Base-by-base conservation (phyloP, 2,113 vertebrate genomes). In the Oncorhynchus kisutch region DNA sequence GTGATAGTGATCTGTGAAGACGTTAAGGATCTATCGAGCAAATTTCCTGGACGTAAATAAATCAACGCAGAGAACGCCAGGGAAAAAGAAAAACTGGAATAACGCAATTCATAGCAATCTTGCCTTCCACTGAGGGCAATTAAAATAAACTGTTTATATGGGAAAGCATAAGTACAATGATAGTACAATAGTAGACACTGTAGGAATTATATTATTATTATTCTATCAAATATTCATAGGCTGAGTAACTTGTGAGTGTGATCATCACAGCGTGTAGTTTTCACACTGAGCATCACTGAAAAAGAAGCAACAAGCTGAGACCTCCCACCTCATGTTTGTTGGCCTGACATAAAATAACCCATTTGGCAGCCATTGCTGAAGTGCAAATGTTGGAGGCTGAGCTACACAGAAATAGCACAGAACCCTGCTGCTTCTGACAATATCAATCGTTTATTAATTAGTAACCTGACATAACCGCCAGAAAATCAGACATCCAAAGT, bases 51-150 rank as follows among this genome's bases (percentile, higher is more conserved):
- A 78, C 70, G 24, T 13, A 70, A 83, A 77, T 82, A 73, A 88
- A 71, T 77, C 71, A 81, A 85, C 70, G 70, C 13, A 22, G 16
- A 89, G 76, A 68, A 87, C 74, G 84, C 81, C 49, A 84, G 74
- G 73, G 75, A 74, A 62, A 14, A 83, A 70, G 74, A 75, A 62
- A 14, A 83, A 71, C 72, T 83, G 72, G 70, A 83, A 67, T 74
- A 86, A 78, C 73, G 75, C 67, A 78, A 84, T 84, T 84, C 68
- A 18, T 54, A 54, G 12, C 51, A 34, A 82, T 78, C 64, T 71
- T 76, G 81, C 62, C 71, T 75, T 91, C 89, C 88, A 78, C 64
- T 67, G 80, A 80, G 86, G 87, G 79, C 81, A 90, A 90, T 90
- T 91, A 88, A 25, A 85, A 64, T 75, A 85, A 89, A 83, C 78